These are phyloP conservation scores for Hypocryptadius cinnamomeus DNA, from an alignment of 2,113 vertebrate genomes.

Conservation along the genomic window DNA sequence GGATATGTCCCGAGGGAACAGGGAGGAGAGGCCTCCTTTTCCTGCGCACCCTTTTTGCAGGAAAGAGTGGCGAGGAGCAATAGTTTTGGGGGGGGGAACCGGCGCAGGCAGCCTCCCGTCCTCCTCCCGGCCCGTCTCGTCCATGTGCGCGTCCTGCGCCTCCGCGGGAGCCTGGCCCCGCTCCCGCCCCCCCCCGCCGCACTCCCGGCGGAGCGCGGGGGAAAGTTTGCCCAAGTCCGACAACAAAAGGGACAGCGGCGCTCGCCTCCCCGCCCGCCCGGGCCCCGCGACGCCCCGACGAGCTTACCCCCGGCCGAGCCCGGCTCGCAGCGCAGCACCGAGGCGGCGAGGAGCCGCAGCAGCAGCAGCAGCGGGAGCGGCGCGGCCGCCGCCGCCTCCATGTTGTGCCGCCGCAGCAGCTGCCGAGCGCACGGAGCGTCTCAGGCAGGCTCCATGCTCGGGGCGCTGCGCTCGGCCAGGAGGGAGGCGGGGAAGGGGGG, in stretches of 20 bases:
- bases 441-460: constrained; percentile 63
- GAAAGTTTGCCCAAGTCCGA: constrained; percentile 32
- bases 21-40: not conserved
- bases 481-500: constrained; percentile 11
- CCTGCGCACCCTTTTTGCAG: not conserved
- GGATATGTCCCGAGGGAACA: not conserved
- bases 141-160: not conserved
- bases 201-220: not conserved
- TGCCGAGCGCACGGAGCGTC: constrained; percentile 25
- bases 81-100: no score
- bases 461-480: constrained; percentile 17
- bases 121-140: not conserved
- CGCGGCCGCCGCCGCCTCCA: constrained; percentile 44
- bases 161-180: not conserved
- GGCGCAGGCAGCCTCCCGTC: not conserved
- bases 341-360: constrained; percentile 23
- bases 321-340: constrained; percentile 24
- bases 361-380: constrained; percentile 30
- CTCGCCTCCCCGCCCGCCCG: not conserved
- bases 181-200: not conserved
- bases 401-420: constrained; percentile 62
- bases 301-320: constrained; percentile 23
- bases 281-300: not conserved
- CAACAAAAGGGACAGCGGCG: constrained; percentile 39
- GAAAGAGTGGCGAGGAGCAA: not conserved